A percentile compares a stretch with the other conserved stretches of the same genome.
phyloP scores from a whole-genome alignment of 2,113 vertebrate genomes.

The Steatornis caripensis region DNA sequence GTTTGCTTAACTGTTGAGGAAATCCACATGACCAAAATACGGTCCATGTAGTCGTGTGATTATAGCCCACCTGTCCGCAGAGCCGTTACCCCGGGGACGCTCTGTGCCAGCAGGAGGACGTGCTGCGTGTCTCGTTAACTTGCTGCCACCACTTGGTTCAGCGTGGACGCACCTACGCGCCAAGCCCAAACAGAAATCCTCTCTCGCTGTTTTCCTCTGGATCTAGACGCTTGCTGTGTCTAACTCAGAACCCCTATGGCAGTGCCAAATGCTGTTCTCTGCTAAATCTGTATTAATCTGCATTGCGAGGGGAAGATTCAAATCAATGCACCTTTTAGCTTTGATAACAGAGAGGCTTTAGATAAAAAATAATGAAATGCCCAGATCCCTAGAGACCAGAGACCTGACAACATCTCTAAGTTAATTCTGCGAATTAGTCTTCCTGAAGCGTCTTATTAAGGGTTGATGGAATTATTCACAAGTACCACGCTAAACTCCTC shows the following conservation, averaged over 20 bases:
- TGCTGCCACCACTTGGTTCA: not conserved
- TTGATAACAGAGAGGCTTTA: conserved; percentile 20
- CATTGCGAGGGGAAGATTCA: not conserved
- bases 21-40: not conserved
- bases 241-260: not conserved
- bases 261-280: not conserved
- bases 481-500: not conserved
- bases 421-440: conserved; percentile 13
- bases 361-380: conserved; percentile 23
- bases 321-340: conserved; percentile 26
- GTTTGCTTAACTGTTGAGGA: not conserved
- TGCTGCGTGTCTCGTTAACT: not conserved
- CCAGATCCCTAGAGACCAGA: not conserved
- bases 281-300: not conserved
- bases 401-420: not conserved
- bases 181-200: not conserved
- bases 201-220: not conserved
- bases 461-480: not conserved
- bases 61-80: not conserved
- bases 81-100: not conserved
- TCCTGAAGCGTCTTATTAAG: not conserved
- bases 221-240: not conserved
- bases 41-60: not conserved
- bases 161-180: rapidly evolving
- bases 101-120: not conserved